Conservation (phyloP, 2,113 vertebrate genomes). For the Nannospalax galili region DNA sequence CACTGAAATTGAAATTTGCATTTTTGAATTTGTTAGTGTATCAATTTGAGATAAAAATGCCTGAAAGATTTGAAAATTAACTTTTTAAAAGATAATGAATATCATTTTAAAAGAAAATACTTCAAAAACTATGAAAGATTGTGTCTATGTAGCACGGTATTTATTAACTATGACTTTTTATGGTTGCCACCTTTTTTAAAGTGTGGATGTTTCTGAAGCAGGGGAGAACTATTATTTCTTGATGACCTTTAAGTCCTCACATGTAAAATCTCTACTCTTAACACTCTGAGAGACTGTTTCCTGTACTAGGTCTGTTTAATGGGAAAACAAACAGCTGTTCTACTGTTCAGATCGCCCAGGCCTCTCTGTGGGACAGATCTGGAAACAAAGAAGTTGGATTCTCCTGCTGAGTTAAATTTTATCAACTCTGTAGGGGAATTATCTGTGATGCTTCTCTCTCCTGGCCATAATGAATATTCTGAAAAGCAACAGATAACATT, state of each 20-base stretch:
- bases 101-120: not conserved
- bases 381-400: not conserved
- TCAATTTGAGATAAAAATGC: not conserved
- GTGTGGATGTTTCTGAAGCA: not conserved
- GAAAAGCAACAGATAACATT: not conserved
- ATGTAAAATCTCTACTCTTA: not conserved
- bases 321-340: slow-evolving; percentile 24
- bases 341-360: not conserved
- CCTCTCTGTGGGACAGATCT: slow-evolving; percentile 8
- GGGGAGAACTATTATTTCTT: not conserved
- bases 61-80: not conserved
- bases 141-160: not conserved
- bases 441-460: slow-evolving; percentile 11
- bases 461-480: not conserved
- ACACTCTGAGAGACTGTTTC: not conserved
- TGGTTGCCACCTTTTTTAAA: slow-evolving; percentile 16
- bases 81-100: not conserved
- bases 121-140: not conserved
- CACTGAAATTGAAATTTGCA: not conserved
- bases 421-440: slow-evolving; percentile 31
- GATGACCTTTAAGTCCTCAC: not conserved
- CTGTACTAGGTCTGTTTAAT: not conserved
- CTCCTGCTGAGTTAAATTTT: slow-evolving; percentile 6
- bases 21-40: slow-evolving; percentile 6
- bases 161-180: not conserved